Base-by-base conservation (phyloP, 2,888 invertebrate species). In the Autographa pulchrina region DNA sequence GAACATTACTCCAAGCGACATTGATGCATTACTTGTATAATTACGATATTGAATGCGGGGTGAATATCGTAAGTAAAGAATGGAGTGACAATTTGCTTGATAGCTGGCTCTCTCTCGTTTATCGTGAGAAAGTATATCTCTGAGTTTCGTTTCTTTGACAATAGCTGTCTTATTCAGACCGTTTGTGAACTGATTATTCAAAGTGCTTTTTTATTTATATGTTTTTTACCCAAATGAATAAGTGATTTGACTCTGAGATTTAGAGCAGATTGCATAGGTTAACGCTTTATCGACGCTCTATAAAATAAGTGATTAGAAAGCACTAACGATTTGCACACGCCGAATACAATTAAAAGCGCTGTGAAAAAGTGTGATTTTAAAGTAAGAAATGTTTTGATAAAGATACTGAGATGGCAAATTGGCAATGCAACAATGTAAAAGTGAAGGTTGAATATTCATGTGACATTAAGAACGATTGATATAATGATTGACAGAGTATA, bases 111-210 rank as follows among this genome's bases (percentile, higher is more conserved):
- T 78, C 79, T 79, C 82, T 80, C 70, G 67, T 73, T 80, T 79
- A 77, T 84, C 81, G 85, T 88, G 89, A 85, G 90, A 89, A 89
- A 87, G 85, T 78, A 70, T 84, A 78, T 75, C 76, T 79, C 72
- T 76, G 74, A 75, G 77, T 85, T 84, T 76, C 77, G 72, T 83
- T 83, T 84, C 78, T 79, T 83, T 82, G 82, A 87, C 86, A 89
- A 89, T 85, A 81, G 81, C 74, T 71, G 72, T 77, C 72, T 80
- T 76, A 81, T 82, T 84, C 74, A 83, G 81, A 82, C 77, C 79
- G 77, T 84, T 80, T 81, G 68, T 72, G 64, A 65, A 83, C 74
- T 75, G 71, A 85, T 79, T 75, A 83, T 76, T 80, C 43, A 61
- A 68, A 74, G 74, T 73, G 64, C 63, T 67, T 84, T 25, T 25